Base-by-base conservation (phyloP, 2,888 invertebrate genomes). In the Drosophila vallismaia region DNA sequence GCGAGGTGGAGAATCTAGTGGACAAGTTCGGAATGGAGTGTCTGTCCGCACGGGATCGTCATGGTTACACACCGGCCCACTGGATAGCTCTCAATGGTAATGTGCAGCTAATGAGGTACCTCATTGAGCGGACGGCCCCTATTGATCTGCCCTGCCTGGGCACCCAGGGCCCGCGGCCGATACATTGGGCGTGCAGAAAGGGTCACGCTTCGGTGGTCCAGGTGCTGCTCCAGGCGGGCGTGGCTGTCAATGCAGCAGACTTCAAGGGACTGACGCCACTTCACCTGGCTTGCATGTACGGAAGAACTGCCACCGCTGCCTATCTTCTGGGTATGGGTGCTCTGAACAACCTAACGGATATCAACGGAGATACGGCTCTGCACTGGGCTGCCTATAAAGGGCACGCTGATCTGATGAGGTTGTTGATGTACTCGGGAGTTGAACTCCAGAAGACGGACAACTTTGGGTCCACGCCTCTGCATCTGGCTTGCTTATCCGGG, bases 301-400 rank as follows among this genome's bases (percentile, higher is more conserved):
- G 97, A 7, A 94, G 97, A 87, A 96, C 97, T 2, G 97, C 97
- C 8, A 96, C 97, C 0, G 97, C 97, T 0, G 97, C 97, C 0
- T 98, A 96, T 91, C 92, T 98, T 0, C 93, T 98, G 53, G 97
- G 97, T 29, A 97, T 96, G 94, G 97, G 97, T 3, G 97, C 97
- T 0, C 93, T 96, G 0, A 95, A 97, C 75, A 95, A 97, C 86
- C 93, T 97, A 49, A 95, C 96, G 1, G 98, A 98, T 86, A 97
- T 97, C 77, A 98, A 98, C 89, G 98, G 98, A 0, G 98, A 98
- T 88, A 97, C 97, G 0, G 97, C 98, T 0, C 92, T 98, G 31
- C 98, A 98, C 88, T 98, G 98, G 98, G 97, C 97, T 0, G 96
- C 97, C 0, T 98, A 98, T 91, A 98, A 98, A 91, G 98, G 97